Base-by-base conservation (phyloP, 2,888 invertebrate species). In the Hofmannophila pseudospretella region DNA sequence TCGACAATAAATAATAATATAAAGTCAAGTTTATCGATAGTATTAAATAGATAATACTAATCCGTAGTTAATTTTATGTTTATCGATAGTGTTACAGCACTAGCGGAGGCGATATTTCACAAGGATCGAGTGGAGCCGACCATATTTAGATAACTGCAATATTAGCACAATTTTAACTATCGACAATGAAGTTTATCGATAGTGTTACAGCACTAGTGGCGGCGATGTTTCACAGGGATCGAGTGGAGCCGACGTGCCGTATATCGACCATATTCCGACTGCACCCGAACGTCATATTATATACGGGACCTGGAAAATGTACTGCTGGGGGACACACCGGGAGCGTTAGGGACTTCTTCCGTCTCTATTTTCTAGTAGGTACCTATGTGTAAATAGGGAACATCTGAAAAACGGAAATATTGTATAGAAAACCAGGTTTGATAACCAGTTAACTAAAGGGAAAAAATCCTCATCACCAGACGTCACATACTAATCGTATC, bases 41-140 rank as follows among this genome's bases (percentile, higher is more conserved):
- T n/a, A n/a, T n/a, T n/a, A n/a, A n/a, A n/a, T n/a, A n/a, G n/a
- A n/a, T n/a, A n/a, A n/a, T n/a, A n/a, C n/a, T n/a, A n/a, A n/a
- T n/a, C n/a, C n/a, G n/a, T n/a, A n/a, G n/a, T n/a, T n/a, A n/a
- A n/a, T n/a, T n/a, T n/a, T n/a, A n/a, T n/a, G 3, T 25, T 7
- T 48, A 62, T 63, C 60, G 60, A 70, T 56, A 61, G 7, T 37
- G 36, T 42, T 16, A 36, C 64, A 52, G 29, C 64, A 42, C 58
- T 58, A 59, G 14, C 34, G 32, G 39, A 32, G 44, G 65, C 61
- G 56, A 67, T 70, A 66, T 67, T 76, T 74, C 71, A 72, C 67
- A 34, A 49, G 73, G 64, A 77, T 79, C 75, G 78, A 81, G 80
- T 79, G 76, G 67, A 62, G 58, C 62, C 69, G 75, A 75, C 76